Conservation (phyloP, 2,888 invertebrate species). For the Heterodera filipjevi region DNA sequence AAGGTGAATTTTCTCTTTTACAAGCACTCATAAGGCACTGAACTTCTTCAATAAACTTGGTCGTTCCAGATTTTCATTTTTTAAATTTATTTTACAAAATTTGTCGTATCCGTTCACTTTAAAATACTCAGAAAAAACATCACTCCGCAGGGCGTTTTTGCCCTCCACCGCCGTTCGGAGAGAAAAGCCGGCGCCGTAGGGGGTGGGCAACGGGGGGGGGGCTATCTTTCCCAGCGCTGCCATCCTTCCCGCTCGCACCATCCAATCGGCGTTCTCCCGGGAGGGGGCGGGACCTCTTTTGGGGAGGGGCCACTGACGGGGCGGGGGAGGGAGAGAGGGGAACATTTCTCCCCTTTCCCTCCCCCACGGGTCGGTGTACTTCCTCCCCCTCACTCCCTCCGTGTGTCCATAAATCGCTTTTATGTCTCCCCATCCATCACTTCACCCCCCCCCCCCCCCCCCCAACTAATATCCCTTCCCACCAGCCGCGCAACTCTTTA, state of each 20-base stretch:
- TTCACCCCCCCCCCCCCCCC: background rate
- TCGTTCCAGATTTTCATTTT: too few relatives aligned
- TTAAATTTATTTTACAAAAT: background rate
- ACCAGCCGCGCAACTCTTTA: background rate
- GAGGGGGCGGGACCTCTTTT: background rate
- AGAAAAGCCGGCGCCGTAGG: background rate
- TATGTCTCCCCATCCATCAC: conserved; percentile 4
- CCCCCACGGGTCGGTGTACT: background rate
- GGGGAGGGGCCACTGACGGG: background rate
- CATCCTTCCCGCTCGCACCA: background rate
- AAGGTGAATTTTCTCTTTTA: too few relatives aligned
- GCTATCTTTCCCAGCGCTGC: background rate
- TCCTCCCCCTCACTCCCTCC: background rate
- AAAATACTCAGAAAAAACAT: background rate
- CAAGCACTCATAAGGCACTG: too few relatives aligned
- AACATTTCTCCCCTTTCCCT: background rate
- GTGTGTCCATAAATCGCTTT: conserved; percentile 12
- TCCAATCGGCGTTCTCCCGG: background rate
- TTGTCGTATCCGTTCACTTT: background rate
- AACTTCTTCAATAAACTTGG: too few relatives aligned
- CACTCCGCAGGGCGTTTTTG: background rate
- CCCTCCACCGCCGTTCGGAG: background rate
- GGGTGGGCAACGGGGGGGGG: background rate
- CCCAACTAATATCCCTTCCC: background rate
- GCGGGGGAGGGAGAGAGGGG: background rate